Evolutionary conservation across 2,888 invertebrate genomes (phyloP).

Genomic region (Drosophila kambysellisi): DNA sequence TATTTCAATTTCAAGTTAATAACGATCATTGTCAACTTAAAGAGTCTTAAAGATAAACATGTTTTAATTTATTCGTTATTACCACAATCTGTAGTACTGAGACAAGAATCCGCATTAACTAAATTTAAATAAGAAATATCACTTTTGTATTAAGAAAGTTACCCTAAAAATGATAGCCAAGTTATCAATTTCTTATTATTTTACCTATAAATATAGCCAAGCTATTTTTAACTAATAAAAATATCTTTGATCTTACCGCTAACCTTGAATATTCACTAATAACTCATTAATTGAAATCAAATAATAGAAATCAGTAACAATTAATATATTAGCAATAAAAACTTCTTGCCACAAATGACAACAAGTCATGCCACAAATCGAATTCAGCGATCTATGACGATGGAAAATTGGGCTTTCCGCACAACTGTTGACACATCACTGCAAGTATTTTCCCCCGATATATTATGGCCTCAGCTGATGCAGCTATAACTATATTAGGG

Average conservation of each 20-base stretch:
- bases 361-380: constrained; percentile 2
- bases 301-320: neutral
- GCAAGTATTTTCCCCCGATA: constrained; percentile 13
- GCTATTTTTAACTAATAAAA: neutral
- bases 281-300: neutral
- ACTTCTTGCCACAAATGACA: neutral
- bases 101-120: neutral
- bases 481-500: neutral
- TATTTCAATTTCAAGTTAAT: neutral
- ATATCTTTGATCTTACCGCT: neutral
- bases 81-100: neutral
- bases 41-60: neutral
- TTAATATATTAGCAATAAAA: neutral
- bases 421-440: constrained; percentile 18
- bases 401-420: neutral
- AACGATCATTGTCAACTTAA: neutral
- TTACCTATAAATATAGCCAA: neutral
- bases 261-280: neutral
- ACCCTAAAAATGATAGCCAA: neutral
- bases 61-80: neutral
- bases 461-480: constrained; percentile 2
- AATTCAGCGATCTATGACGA: constrained; percentile 6
- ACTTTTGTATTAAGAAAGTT: neutral
- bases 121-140: neutral
- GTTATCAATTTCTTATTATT: neutral